Conservation (phyloP, 1,140 invertebrate species). For the Orius laevigatus region DNA sequence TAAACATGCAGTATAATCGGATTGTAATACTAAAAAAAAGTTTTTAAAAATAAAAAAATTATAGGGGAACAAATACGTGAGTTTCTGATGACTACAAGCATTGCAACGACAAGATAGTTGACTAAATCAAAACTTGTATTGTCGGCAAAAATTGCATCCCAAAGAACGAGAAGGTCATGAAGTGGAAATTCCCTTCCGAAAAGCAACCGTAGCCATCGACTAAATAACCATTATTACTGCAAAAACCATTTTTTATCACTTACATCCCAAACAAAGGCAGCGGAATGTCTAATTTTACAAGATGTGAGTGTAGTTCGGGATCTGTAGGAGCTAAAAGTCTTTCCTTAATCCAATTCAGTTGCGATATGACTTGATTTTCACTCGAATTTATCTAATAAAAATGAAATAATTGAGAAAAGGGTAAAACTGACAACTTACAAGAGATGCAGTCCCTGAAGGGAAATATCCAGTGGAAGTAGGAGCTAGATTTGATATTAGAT, state of each 20-base stretch:
- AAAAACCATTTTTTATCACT: conserved; percentile 23
- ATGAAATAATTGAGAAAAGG: not conserved
- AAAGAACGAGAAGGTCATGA: conserved; percentile 51
- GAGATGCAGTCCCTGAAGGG: conserved; percentile 15
- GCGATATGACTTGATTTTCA: conserved; percentile 33
- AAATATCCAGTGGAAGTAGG: conserved; percentile 31
- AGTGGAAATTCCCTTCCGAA: conserved; percentile 68
- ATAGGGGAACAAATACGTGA: conserved; percentile 35
- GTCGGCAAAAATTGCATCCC: conserved; percentile 67
- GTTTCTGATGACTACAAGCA: conserved; percentile 52
- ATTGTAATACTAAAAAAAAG: conserved; percentile 35
- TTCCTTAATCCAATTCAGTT: conserved; percentile 48
- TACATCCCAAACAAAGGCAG: conserved; percentile 69
- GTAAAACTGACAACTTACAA: conserved; percentile 7
- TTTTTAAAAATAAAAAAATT: conserved; percentile 7
- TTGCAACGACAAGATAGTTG: conserved; percentile 58
- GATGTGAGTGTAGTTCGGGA: conserved; percentile 43
- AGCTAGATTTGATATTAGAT: conserved; percentile 37
- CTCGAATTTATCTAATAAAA: conserved; percentile 4
- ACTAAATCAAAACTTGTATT: conserved; percentile 47
- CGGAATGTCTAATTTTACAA: conserved; percentile 51
- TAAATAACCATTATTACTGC: conserved; percentile 24
- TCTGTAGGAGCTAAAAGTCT: conserved; percentile 46
- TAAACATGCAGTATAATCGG: conserved; percentile 45
- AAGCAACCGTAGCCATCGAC: conserved; percentile 60